These are phyloP conservation scores for Antidorcas marsupialis DNA, from an alignment of 2,113 vertebrate species.

Conservation along the genomic window DNA sequence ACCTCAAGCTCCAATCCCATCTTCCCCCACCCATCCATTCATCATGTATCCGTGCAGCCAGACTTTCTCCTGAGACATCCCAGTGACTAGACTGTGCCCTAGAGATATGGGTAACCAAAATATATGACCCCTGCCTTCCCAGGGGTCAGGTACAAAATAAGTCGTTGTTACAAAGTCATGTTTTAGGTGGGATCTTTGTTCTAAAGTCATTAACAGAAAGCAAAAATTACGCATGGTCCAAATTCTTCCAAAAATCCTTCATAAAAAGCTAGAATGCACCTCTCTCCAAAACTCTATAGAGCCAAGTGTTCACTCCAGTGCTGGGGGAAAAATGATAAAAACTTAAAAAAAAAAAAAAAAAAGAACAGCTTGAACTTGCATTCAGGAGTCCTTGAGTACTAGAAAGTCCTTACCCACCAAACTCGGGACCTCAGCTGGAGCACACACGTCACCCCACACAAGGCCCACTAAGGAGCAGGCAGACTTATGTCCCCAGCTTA, in stretches of 20 bases:
- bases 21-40: neutral
- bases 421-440: neutral
- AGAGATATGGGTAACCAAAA: neutral
- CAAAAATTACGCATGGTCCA: neutral
- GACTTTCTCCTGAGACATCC: neutral
- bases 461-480: rapidly evolving
- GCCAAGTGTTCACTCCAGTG: neutral
- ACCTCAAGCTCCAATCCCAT: neutral
- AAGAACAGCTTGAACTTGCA: neutral
- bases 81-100: neutral
- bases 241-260: neutral
- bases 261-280: neutral
- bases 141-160: neutral
- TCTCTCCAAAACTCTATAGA: neutral
- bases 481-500: neutral
- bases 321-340: neutral
- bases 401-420: neutral
- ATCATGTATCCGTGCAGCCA: neutral
- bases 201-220: neutral
- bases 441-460: neutral
- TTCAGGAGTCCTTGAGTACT: neutral
- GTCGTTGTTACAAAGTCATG: neutral
- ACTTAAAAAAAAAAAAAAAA: neutral
- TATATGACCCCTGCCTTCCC: neutral
- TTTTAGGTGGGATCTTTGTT: neutral